Conservation (phyloP, 2,113 vertebrate genomes). For the Ahaetulla prasina region DNA sequence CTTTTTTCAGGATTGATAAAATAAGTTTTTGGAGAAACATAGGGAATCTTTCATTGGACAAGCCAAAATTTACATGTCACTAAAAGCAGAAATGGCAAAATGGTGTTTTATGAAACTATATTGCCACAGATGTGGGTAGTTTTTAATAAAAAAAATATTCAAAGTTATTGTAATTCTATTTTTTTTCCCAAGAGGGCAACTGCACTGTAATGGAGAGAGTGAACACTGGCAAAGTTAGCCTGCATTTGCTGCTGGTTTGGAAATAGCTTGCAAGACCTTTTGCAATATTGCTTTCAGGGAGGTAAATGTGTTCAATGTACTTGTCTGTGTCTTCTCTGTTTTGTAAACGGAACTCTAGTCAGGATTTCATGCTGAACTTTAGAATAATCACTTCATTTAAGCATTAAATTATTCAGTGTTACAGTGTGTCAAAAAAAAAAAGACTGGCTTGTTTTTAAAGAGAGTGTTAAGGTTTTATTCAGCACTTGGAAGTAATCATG, state of each 20-base stretch:
- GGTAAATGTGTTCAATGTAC: neutral
- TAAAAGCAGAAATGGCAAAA: neutral
- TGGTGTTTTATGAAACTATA: neutral
- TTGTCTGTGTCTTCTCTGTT: neutral
- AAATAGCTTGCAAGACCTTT: neutral
- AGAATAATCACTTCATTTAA: neutral
- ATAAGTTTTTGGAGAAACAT: neutral
- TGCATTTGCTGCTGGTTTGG: neutral
- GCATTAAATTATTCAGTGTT: neutral
- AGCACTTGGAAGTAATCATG: neutral
- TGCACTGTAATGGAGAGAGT: neutral
- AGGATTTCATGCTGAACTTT: neutral
- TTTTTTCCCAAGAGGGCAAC: neutral
- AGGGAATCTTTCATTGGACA: neutral
- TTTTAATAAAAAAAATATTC: neutral
- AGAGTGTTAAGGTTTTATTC: neutral
- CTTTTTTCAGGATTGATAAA: neutral
- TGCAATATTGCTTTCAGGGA: neutral
- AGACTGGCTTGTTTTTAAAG: neutral
- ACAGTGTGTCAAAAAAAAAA: neutral
- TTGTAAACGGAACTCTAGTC: neutral
- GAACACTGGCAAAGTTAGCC: neutral
- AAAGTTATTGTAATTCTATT: too few relatives aligned
- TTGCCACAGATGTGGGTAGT: neutral
- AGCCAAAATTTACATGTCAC: neutral